phyloP scores from a whole-genome alignment of 1,140 invertebrate genomes.

The Sarcophaga peregrina region DNA sequence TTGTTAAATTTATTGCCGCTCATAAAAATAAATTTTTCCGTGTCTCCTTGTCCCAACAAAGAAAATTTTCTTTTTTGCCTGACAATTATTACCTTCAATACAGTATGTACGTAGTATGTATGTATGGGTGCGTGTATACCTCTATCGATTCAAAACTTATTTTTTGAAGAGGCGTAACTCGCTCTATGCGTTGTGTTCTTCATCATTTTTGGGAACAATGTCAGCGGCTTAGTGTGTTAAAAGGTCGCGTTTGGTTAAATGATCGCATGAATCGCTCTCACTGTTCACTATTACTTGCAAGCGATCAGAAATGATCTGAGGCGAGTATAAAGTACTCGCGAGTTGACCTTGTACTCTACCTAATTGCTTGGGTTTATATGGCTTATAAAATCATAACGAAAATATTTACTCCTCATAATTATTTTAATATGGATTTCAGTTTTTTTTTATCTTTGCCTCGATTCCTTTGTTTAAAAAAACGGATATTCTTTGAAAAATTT shows the following conservation, averaged over 20 bases:
- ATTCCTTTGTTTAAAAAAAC: too few relatives aligned
- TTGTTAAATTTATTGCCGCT: not conserved
- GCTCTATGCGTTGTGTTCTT: not conserved
- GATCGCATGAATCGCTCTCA: not conserved
- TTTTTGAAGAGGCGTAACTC: not conserved
- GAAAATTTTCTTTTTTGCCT: not conserved
- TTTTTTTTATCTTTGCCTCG: too few relatives aligned
- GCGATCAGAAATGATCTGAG: not conserved
- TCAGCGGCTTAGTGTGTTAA: constrained; percentile 10
- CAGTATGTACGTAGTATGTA: too few relatives aligned
- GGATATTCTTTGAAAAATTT: too few relatives aligned
- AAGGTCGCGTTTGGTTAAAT: constrained; percentile 18
- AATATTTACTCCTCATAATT: too few relatives aligned
- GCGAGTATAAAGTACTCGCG: too few relatives aligned
- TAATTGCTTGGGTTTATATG: too few relatives aligned
- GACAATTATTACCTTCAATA: too few relatives aligned
- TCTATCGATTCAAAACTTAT: too few relatives aligned
- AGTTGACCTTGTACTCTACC: not conserved
- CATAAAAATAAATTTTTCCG: not conserved
- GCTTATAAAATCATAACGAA: too few relatives aligned
- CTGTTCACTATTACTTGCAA: not conserved
- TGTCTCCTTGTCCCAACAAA: not conserved
- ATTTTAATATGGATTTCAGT: too few relatives aligned
- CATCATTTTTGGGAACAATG: not conserved
- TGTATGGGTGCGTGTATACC: too few relatives aligned